These are phyloP conservation scores for Rhinopithecus roxellana DNA, from an alignment of 2,113 vertebrate species.

Conservation along the genomic window DNA sequence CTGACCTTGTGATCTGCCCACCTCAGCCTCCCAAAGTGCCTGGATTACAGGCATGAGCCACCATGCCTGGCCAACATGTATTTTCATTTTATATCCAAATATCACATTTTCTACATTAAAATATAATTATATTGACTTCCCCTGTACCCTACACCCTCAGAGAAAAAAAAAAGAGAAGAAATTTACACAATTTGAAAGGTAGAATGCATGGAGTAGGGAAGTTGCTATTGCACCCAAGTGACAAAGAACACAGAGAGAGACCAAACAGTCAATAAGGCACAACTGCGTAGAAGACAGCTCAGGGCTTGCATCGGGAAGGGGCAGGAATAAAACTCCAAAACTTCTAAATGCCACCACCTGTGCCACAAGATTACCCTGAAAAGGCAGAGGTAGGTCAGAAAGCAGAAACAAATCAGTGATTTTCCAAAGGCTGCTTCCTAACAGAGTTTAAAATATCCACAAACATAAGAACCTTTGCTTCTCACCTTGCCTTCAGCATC, in stretches of 20 bases:
- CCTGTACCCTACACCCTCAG: neutral
- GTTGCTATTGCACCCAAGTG: slow-evolving; percentile 64
- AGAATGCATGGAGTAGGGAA: slow-evolving; percentile 80
- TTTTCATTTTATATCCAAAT: slow-evolving; percentile 84
- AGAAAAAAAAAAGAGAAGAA: slow-evolving; percentile 70
- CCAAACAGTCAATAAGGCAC: slow-evolving; percentile 35
- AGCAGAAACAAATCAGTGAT: neutral
- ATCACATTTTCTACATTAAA: slow-evolving; percentile 86
- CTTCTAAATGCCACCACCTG: slow-evolving; percentile 43
- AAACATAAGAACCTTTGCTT: neutral
- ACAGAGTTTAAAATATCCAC: slow-evolving; percentile 68
- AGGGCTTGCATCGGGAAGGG: slow-evolving; percentile 46
- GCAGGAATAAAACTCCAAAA: slow-evolving; percentile 54
- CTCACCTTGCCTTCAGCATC: neutral
- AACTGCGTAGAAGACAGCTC: slow-evolving; percentile 55
- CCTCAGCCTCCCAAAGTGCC: neutral
- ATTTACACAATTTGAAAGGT: slow-evolving; percentile 77
- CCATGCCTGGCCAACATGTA: slow-evolving; percentile 70
- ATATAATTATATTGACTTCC: slow-evolving; percentile 83
- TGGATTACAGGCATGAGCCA: neutral
- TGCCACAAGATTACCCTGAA: slow-evolving; percentile 65
- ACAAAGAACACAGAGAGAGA: slow-evolving; percentile 74
- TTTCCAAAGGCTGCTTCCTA: slow-evolving; percentile 39
- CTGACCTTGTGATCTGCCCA: neutral
- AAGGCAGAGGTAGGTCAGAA: slow-evolving; percentile 46